Evolutionary conservation across 2,888 invertebrate species (phyloP), one percentile per base, ranked within the genome.

Genomic region (Drosophila testacea): DNA sequence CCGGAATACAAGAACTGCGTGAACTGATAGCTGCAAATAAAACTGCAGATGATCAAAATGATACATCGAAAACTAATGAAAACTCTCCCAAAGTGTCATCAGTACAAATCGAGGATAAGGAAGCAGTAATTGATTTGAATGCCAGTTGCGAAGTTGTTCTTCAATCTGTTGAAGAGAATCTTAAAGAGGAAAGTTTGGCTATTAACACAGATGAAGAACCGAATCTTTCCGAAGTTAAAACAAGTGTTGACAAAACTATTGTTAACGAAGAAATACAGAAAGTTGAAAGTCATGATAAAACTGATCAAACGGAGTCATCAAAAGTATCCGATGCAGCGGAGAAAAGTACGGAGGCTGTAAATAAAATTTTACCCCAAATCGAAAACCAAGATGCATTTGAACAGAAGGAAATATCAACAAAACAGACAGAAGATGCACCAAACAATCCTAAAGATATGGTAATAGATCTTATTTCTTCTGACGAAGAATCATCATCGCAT

Each of bases 41-140:
- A 36, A 11, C 30, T 13, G 22, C 42, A 39, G 11, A 4, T 2
- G 6, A 30, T n/a, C 6, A 32, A n/a, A 34, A 9, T 28, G 9
- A 52, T 5, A 0, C 10, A 0, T 11, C 1, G 2, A 30, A 11
- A 13, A n/a, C 5, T 7, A 2, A 44, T 4, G 44, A 46, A n/a
- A 27, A 34, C 4, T 13, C 38, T 22, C 13, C 16, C 4, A 10
- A 48, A 34, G 16, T 16, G 9, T 3, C 9, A 9, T 46, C 13
- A 22, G 34, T 5, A 5, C 10, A 32, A 48, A 16, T 50, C 1
- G 27, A 32, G n/a, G 16, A 6, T 11, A 2, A 9, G 22, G 30
- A 46, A 6, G 13, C 27, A 10, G 7, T 13, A 6, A 34, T 63
- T 50, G 38, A 48, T 16, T 52, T 62, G 38, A 41, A 69, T 42